Conservation (phyloP, 2,113 vertebrate genomes). For the Limnothrissa miodon region DNA sequence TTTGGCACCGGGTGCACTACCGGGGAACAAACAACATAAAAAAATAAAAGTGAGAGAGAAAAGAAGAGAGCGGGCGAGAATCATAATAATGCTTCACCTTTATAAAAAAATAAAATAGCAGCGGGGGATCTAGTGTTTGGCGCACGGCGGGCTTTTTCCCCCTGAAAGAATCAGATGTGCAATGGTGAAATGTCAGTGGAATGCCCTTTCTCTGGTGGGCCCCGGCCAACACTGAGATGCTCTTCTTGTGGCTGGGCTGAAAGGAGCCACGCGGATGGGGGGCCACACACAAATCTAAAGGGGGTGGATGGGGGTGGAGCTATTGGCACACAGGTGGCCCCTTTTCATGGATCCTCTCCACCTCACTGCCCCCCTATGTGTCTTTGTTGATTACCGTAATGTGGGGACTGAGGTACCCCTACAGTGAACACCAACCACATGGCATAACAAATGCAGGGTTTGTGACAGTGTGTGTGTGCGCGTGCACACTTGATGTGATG, state of each 20-base stretch:
- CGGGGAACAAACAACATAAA: not conserved
- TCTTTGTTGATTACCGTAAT: conserved; percentile 7
- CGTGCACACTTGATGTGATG: not conserved
- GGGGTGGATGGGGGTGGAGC: conserved; percentile 17
- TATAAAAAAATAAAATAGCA: conserved; percentile 43
- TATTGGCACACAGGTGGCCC: conserved; percentile 33
- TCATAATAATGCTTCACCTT: conserved; percentile 52
- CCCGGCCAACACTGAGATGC: conserved; percentile 31
- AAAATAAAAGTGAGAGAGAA: not conserved
- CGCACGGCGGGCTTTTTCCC: conserved; percentile 35
- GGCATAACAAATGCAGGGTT: not conserved
- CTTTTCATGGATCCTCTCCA: conserved; percentile 22
- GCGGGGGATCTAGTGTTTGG: conserved; percentile 49
- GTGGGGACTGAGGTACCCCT: not conserved
- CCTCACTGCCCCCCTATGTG: not conserved
- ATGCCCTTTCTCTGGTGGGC: conserved; percentile 49
- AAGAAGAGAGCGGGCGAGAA: conserved; percentile 21
- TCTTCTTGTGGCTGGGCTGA: conserved; percentile 39
- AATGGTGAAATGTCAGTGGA: conserved; percentile 51
- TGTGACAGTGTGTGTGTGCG: not conserved
- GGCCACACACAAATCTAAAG: conserved; percentile 23
- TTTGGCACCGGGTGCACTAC: conserved; percentile 30
- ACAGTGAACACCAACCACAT: not conserved
- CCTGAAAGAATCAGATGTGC: conserved; percentile 44
- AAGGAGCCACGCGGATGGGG: conserved; percentile 39